Base-by-base conservation (phyloP, 53 echinoderm and acorn worm genomes). In the Patiria pectinifera region DNA sequence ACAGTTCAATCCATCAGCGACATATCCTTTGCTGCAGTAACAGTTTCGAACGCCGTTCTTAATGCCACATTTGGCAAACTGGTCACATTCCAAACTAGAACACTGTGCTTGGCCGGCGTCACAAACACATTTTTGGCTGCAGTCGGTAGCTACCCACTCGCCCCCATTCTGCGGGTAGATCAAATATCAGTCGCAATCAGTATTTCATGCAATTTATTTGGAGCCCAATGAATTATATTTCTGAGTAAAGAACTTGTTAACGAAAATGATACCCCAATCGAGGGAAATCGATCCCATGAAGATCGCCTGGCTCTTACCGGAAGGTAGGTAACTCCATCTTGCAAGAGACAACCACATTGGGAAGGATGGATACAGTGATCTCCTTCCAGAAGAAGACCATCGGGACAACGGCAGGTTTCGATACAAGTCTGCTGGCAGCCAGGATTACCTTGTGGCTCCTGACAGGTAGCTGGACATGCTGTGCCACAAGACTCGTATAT, bases 381-480 rank as follows among this genome's bases (percentile, higher is more conserved):
- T 81, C 94, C 93, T 45, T 97, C 96, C 58, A 96, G 82, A 3
- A 96, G 89, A 14, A 82, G 69, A 15, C 96, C 97, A 76, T 94
- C 95, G 49, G 94, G 93, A 86, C 96, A 97, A 58, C 90, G 76
- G 84, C 97, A 97, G 23, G 93, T 94, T 71, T 96, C 97, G 82
- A 93, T 88, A 48, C 94, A 95, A 48, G 77, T 86, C 53, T 76
- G 49, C 48, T 92, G 48, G 69, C 91, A 96, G 14, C 75, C 76
- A 49, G 45, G 83, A 48, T 86, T 59, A 48, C 92, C 93, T n/a
- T 94, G 72, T 13, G 60, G 92, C 24, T 94, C 85, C 43, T 78
- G 94, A 91, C 97, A 97, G 78, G 93, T 94, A 45, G 82, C 95
- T 44, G 94, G 97, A 92, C 97, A 97, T 4, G 94, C 87, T 48